phyloP scores from a whole-genome alignment of 2,888 invertebrate genomes.

The Boloria euphrosyne region DNA sequence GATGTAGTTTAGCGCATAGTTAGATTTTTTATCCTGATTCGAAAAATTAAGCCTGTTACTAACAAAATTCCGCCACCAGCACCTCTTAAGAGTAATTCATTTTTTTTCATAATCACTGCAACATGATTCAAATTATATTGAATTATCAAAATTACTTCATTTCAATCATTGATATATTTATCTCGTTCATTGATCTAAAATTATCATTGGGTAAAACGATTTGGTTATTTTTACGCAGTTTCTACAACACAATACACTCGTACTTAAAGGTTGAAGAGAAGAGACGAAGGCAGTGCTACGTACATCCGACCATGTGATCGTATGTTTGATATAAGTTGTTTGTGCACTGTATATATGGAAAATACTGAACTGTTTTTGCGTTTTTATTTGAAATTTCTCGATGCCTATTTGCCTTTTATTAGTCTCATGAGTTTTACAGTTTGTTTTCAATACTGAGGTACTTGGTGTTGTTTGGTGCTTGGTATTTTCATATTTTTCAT shows the following conservation, averaged over 20 bases:
- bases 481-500: conserved; percentile 30
- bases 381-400: conserved; percentile 36
- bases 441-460: conserved; percentile 22
- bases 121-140: neutral
- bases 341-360: conserved; percentile 68
- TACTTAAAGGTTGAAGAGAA: conserved; percentile 76
- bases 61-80: conserved; percentile 8
- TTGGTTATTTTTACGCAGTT: conserved; percentile 72
- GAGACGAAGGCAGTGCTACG: conserved; percentile 67
- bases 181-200: neutral
- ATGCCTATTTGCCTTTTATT: conserved; percentile 35
- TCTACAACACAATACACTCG: conserved; percentile 78
- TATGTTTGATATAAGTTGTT: conserved; percentile 61
- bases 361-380: conserved; percentile 31
- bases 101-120: neutral
- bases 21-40: neutral
- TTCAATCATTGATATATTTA: neutral
- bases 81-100: conserved; percentile 1
- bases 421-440: conserved; percentile 16
- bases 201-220: conserved; percentile 31
- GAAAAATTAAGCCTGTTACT: neutral
- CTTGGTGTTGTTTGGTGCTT: conserved; percentile 36
- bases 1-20: conserved; percentile 16
- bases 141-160: neutral
- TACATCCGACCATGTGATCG: conserved; percentile 67